A percentile compares a stretch with the other conserved stretches of the same genome.
Evolutionary conservation across 2,113 vertebrate genomes (phyloP).

Genomic region (Pachypanchax playfairii): DNA sequence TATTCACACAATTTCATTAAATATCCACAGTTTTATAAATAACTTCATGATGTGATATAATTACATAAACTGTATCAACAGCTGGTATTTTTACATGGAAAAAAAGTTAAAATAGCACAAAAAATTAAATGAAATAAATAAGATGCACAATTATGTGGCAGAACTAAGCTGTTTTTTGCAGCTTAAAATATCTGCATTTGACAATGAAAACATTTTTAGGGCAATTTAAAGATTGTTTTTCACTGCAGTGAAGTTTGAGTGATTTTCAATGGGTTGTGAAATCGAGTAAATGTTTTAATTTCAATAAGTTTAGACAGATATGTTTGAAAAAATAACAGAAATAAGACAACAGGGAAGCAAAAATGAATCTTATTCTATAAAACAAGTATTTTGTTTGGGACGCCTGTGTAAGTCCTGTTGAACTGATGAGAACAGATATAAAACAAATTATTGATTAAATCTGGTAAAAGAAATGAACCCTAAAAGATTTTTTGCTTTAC

Average conservation of each 20-base stretch:
- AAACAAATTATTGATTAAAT: too few relatives aligned
- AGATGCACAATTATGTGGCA: too few relatives aligned
- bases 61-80: background rate
- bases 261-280: background rate
- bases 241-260: background rate
- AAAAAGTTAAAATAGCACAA: too few relatives aligned
- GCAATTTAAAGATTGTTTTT: too few relatives aligned
- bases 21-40: conserved; percentile 4
- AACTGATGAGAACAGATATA: background rate
- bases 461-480: too few relatives aligned
- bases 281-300: background rate
- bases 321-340: background rate
- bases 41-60: conserved; percentile 1
- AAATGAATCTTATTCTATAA: background rate
- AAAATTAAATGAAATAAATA: too few relatives aligned
- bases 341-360: background rate
- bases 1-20: conserved; percentile 15
- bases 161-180: too few relatives aligned
- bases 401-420: background rate
- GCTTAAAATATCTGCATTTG: too few relatives aligned
- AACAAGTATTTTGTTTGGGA: background rate
- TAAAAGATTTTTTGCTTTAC: too few relatives aligned
- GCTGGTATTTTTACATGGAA: background rate
- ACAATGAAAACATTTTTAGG: background rate
- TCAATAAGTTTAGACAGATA: background rate